These are phyloP conservation scores for Platorchestia sp. DNA, from an alignment of 1,140 invertebrate genomes.

Conservation along the genomic window DNA sequence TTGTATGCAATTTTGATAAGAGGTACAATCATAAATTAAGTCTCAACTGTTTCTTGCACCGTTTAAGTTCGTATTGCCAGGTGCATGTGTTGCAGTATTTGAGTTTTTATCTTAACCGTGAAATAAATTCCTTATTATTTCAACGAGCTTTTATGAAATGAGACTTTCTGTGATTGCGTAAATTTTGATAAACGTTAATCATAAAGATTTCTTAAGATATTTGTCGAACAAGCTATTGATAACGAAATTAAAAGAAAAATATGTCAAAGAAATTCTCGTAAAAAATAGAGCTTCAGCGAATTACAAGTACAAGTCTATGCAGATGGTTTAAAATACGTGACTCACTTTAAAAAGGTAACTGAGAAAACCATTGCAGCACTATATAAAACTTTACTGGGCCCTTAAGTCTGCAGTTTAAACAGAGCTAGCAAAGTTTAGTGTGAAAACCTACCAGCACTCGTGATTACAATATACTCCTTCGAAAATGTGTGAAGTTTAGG, in stretches of 20 bases:
- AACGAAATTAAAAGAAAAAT: neutral
- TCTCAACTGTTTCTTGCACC: neutral
- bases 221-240: neutral
- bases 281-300: neutral
- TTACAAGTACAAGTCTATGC: neutral
- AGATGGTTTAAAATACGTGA: neutral
- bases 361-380: neutral
- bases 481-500: neutral
- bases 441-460: neutral
- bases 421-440: neutral
- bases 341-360: neutral
- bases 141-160: neutral
- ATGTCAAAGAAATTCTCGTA: neutral
- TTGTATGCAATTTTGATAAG: neutral
- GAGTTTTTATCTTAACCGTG: neutral
- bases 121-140: neutral
- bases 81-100: neutral
- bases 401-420: neutral
- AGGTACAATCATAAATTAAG: neutral
- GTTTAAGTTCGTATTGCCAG: neutral
- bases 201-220: neutral
- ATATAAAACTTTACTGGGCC: neutral
- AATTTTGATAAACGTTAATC: neutral
- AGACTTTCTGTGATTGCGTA: neutral
- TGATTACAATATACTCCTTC: neutral